Conservation (phyloP, 1,140 invertebrate genomes). For the Eubasilissa regina region DNA sequence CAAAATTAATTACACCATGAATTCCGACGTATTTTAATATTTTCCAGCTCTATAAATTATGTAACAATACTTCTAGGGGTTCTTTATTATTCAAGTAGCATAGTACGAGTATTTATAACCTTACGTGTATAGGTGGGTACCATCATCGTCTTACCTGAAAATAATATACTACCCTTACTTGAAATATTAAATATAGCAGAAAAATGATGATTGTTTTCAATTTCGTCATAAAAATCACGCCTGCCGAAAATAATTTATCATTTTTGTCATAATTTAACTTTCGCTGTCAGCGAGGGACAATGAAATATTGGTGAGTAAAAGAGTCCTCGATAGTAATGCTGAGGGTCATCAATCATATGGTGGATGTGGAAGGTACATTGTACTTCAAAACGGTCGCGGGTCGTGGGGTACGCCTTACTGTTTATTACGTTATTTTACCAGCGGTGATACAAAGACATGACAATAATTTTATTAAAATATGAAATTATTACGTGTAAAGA, state of each 20-base stretch:
- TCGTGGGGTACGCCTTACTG: not conserved
- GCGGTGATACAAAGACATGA: too few species aligned
- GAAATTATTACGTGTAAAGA: too few species aligned
- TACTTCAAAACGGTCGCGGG: not conserved
- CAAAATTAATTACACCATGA: too few species aligned
- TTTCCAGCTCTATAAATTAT: too few species aligned
- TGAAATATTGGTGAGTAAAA: slow-evolving; percentile 48
- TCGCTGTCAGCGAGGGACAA: slow-evolving; percentile 50
- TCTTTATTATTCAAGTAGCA: too few species aligned
- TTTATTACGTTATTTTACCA: not conserved
- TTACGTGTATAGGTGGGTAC: too few species aligned
- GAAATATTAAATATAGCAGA: not conserved
- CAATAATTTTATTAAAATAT: too few species aligned
- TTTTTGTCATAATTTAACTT: slow-evolving; percentile 26
- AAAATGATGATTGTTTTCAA: slow-evolving; percentile 7
- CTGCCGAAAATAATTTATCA: slow-evolving; percentile 19
- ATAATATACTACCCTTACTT: too few species aligned
- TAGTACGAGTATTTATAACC: too few species aligned
- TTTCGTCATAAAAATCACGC: slow-evolving; percentile 25
- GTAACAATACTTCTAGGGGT: too few species aligned
- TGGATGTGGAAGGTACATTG: not conserved
- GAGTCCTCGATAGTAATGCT: slow-evolving; percentile 46
- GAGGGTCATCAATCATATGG: slow-evolving; percentile 7
- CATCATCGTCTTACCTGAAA: too few species aligned
- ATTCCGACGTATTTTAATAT: too few species aligned